Evolutionary conservation across 2,888 invertebrate genomes (phyloP), one percentile per base, ranked within the genome.

Genomic region (Diloba caeruleocephala): DNA sequence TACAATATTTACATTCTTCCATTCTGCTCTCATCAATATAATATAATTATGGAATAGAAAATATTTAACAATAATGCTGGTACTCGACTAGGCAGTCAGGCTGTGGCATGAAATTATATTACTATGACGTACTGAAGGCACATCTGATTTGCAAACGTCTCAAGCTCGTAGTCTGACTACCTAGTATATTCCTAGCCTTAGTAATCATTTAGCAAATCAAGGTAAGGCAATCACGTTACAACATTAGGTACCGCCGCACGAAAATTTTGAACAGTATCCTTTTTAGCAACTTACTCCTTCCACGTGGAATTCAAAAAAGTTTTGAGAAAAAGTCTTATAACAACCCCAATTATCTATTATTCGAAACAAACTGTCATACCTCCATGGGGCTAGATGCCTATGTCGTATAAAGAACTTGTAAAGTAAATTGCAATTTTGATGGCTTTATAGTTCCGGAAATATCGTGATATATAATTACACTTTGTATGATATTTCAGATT

Each of bases 1-100:
- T 82, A 83, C 79, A 79, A 57, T 75, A 79, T 78, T 70, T 78
- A 81, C 76, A 72, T 49, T 69, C 60, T 46, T 54, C 58, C 53
- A 59, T 63, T 59, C 60, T 57, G 36, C 53, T 60, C 48, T 52
- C 55, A 53, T 58, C 45, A 58, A 38, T 59, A 59, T 55, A 49
- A 29, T 46, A n/a, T n/a, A n/a, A n/a, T 51, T 46, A 46, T 57
- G 57, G 61, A 43, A 61, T 69, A 65, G 48, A 45, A 28, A 41
- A 53, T 43, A 53, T 52, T 55, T 31, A 53, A 69, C 56, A 60
- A 49, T 68, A 64, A 53, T 44, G 38, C 41, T 41, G 39, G 23
- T 9, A 49, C 32, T 13, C 19, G 9, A 41, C 39, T 53, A 19
- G 43, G 43, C 36, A 36, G 29, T 19, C 2, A 32, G 29, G 2